A percentile compares a stretch with the other conserved stretches of the same genome.
Evolutionary conservation across 2,113 vertebrate species (phyloP).

Genomic region (Telmatochromis sp.): DNA sequence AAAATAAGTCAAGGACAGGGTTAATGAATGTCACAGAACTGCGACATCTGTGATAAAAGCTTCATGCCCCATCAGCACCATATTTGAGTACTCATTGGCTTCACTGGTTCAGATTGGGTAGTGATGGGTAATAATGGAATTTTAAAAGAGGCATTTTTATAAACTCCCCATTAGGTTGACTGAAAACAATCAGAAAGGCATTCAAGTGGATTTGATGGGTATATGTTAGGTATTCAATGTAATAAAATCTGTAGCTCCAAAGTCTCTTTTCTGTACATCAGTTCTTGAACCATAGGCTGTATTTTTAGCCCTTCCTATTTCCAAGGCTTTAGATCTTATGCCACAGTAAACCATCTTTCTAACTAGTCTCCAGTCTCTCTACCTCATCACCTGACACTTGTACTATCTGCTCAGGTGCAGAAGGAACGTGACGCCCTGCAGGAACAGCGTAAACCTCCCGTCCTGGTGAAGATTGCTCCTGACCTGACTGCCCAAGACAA

Average conservation of each 20-base stretch:
- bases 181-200: background rate
- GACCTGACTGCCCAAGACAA: constrained; percentile 86
- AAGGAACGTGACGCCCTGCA: constrained; percentile 76
- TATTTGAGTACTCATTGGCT: background rate
- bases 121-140: background rate
- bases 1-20: background rate
- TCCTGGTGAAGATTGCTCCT: constrained; percentile 92
- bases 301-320: background rate
- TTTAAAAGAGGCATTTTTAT: background rate
- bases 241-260: background rate
- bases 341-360: background rate
- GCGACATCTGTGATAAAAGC: background rate
- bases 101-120: background rate
- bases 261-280: background rate
- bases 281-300: background rate
- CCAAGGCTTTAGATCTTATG: background rate
- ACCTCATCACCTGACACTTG: background rate
- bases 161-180: background rate
- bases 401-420: constrained; percentile 75
- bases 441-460: constrained; percentile 66
- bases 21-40: background rate
- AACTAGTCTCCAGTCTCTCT: background rate
- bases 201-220: background rate
- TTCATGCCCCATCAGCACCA: background rate
- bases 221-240: background rate